These are phyloP conservation scores for Smittia aterrima DNA, from an alignment of 2,888 invertebrate genomes.

Conservation along the genomic window DNA sequence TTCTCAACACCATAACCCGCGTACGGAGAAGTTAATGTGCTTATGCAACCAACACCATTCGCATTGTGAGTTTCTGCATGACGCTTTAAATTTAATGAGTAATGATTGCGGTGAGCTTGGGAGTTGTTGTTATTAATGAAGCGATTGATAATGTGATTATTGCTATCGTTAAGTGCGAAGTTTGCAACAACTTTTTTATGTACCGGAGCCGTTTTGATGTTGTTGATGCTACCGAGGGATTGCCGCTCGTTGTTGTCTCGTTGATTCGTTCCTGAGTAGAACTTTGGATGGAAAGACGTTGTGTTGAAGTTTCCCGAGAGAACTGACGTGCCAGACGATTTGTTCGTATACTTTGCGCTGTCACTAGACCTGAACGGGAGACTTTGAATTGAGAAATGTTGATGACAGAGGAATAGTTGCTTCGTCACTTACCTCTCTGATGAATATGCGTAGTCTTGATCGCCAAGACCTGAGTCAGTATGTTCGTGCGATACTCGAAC, in stretches of 20 bases:
- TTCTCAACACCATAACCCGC: constrained; percentile 43
- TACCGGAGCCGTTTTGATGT: constrained; percentile 44
- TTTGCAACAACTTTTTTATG: constrained; percentile 46
- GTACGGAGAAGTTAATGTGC: constrained; percentile 45
- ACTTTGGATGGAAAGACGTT: constrained; percentile 20
- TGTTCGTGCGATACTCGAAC: constrained; percentile 69
- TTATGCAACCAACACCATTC: constrained; percentile 43
- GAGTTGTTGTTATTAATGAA: constrained; percentile 53
- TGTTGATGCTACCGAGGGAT: neutral
- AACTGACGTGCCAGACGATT: constrained; percentile 53
- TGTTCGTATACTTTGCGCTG: constrained; percentile 60
- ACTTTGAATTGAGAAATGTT: neutral
- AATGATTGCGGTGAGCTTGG: constrained; percentile 54
- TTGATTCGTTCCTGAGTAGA: constrained; percentile 44
- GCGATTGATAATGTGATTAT: constrained; percentile 47
- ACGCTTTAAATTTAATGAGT: constrained; percentile 53
- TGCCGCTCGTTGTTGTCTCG: constrained; percentile 46
- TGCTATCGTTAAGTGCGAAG: constrained; percentile 48
- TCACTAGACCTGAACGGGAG: constrained; percentile 57
- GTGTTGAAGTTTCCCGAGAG: constrained; percentile 49
- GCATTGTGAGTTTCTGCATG: constrained; percentile 42
- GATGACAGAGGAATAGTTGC: neutral
- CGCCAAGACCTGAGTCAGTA: constrained; percentile 73
- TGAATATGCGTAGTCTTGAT: constrained; percentile 71
- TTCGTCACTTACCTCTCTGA: constrained; percentile 61